Base-by-base conservation (phyloP, 2,113 vertebrate species). In the Burhinus bistriatus region DNA sequence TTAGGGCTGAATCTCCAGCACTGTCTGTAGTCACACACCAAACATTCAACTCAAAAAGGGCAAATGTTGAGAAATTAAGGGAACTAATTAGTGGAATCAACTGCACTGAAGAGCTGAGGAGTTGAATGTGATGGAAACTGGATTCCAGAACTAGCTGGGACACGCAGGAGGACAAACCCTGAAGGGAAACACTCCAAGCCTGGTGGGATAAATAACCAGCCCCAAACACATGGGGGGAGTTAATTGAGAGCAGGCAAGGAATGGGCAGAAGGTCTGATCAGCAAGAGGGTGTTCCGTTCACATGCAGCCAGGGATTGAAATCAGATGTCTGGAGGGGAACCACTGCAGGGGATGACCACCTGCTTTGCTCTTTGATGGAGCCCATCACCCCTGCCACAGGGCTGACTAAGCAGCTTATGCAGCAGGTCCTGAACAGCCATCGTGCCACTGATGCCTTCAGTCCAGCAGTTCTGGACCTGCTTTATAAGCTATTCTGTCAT, bases 131-230 rank as follows among this genome's bases (percentile, higher is more conserved):
- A 62, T 95, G 87, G 78, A 89, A 97, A 88, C 71, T 77, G 68
- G 79, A 80, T 97, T 95, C 79, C 45, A 45, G 75, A 96, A 90
- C 90, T 30, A 71, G 88, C 79, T 86, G 68, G 68, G 86, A 75
- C 90, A 75, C 6, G 83, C n/a, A 89, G 59, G 52, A 96, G 27
- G 71, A 86, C 0, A 5, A 93, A 83, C 70, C 82, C 68, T 89
- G 64, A 54, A 73, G 47, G 83, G 51, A 88, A 93, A n/a, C 23
- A 10, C 68, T 88, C 82, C 64, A 72, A 62, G 84, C 47, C 17
- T 3, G 8, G 61, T 5, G 34, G 94, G 76, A 89, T 92, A 89
- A 89, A 87, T n/a, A 77, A 89, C 42, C 78, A 90, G 62, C 49
- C 79, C 58, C 92, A 77, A 66, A 93, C 49, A 58, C 40, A 51